Base-by-base conservation (phyloP, 2,113 vertebrate species). In the Aspiorhynchus laticeps region DNA sequence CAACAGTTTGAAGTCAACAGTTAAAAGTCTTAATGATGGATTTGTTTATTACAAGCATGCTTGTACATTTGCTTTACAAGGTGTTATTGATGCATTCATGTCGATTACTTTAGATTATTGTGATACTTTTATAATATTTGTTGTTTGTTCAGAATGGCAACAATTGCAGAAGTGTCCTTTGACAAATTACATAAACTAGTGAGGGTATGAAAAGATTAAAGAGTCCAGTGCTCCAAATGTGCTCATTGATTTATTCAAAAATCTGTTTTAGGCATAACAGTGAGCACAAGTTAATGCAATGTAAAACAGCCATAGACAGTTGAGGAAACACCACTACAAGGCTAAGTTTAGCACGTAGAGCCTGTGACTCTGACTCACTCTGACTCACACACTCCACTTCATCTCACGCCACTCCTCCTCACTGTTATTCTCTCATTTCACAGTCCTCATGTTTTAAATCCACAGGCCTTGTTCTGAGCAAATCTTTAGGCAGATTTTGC, bases 301-400 rank as follows among this genome's bases (percentile, higher is more conserved):
- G 65, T 46, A 80, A 80, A 59, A 53, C 0, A 0, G 33, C 33
- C 10, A 26, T 73, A 26, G 28, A 59, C 61, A 56, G 61, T 43
- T 69, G 48, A 41, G 51, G 41, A 78, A 78, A 31, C 84, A 59
- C 74, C 8, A 77, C 74, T 33, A 31, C 19, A n/a, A 41, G 33
- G 19, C 28, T 36, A 86, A 56, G 24, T 56, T 56, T 86, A 86
- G 85, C 21, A 80, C 28, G 0, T 7, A 59, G 38, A n/a, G 28
- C 53, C 53, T 85, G 33, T 67, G 48, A 19, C 31, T 48, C 38
- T 46, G 59, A 48, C 46, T 86, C 85, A 80, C 76, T 43, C 56
- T 86, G 71, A 83, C 71, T 83, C 80, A 83, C 24, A 41, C 41
- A 67, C 80, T 77, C 86, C 69, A 19, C 46, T 48, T 26, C 12